phyloP scores from a whole-genome alignment of 2,113 vertebrate species.

The Ictalurus furcatus region DNA sequence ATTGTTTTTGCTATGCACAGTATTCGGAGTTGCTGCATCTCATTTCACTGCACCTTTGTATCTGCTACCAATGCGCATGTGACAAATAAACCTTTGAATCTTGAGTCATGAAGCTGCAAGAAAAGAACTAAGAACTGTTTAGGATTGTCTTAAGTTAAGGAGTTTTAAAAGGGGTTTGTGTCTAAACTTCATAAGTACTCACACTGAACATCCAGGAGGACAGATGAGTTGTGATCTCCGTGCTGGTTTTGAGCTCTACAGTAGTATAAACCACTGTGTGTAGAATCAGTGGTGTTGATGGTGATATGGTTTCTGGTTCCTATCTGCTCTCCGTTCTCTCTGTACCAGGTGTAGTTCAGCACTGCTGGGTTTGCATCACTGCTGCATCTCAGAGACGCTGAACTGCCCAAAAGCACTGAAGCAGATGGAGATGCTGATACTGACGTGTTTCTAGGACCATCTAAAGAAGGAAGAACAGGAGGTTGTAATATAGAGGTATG shows the following conservation, averaged over 20 bases:
- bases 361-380: conserved; percentile 59
- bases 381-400: conserved; percentile 65
- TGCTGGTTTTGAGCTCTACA: conserved; percentile 30
- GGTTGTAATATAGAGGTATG: too few species aligned
- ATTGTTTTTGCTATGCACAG: too few species aligned
- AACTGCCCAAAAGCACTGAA: conserved; percentile 53
- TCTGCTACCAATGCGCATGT: too few species aligned
- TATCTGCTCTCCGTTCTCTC: conserved; percentile 12
- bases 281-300: conserved; percentile 40
- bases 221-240: conserved; percentile 51
- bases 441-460: conserved; percentile 63
- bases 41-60: too few species aligned
- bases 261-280: conserved; percentile 17
- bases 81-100: too few species aligned
- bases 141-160: too few species aligned
- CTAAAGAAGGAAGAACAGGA: conserved; percentile 46
- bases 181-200: conserved; percentile 23
- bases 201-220: conserved; percentile 62
- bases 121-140: too few species aligned
- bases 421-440: conserved; percentile 52
- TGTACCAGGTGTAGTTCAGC: conserved; percentile 67
- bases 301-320: conserved; percentile 28
- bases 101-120: too few species aligned
- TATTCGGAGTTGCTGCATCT: too few species aligned
- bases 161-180: too few species aligned